Evolutionary conservation across 2,113 vertebrate genomes (phyloP), one percentile per base, ranked within the genome.

Genomic region (Dicrurus megarhynchus): DNA sequence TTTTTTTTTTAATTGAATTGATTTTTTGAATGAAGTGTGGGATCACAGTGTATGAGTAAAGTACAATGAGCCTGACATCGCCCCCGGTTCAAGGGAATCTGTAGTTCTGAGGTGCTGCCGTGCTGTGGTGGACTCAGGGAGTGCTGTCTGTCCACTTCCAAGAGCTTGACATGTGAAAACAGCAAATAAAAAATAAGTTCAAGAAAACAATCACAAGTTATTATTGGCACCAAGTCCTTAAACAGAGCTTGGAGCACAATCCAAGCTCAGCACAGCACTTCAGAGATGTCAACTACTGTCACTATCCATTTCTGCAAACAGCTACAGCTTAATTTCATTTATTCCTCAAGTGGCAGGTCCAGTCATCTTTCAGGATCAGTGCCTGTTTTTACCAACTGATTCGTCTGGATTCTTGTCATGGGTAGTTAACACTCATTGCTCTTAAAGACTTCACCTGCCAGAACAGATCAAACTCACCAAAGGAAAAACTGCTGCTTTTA

Each of bases 311-410:
- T 60, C 67, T 11, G 21, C 10, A 52, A 87, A 80, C 50, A 59
- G 42, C 78, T 46, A 22, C 60, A 17, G 55, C 89, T 65, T 90
- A 6, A 63, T 75, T 76, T 44, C 71, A 24, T 82, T 69, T 77
- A 24, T 76, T 95, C 82, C 91, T 61, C 59, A 9, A 41, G 56
- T 44, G 75, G 85, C 84, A 88, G 78, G 68, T 80, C 70, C 79
- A 44, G 89, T 92, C 67, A 71, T 61, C 90, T 83, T 55, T 76
- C 73, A 80, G 76, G 35, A 61, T 73, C 77, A 39, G 50, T 4
- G 68, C 74, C 71, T 84, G 47, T 35, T 84, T 61, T 73, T 78
- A 42, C 55, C 61, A 26, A 3, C 59, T 46, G 79, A 65, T 90
- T 37, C 7, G 7, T 90, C 85, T 77, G 79, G 47, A 57, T 78